These are phyloP conservation scores for Crotalus viridis DNA, from an alignment of 2,113 vertebrate species.

Conservation along the genomic window DNA sequence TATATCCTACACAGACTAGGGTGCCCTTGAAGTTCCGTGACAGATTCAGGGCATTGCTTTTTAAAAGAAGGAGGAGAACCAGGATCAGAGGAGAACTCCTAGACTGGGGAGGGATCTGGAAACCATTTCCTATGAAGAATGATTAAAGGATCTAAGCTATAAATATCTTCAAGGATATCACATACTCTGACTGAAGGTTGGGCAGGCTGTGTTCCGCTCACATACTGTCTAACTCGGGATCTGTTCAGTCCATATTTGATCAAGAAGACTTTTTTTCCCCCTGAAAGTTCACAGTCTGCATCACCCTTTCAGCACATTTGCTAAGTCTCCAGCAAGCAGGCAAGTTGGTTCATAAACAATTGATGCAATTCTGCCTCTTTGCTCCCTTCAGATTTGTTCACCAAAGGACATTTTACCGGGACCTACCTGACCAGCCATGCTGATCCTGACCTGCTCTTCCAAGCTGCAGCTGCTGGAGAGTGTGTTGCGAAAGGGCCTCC, in stretches of 20 bases:
- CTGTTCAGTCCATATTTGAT: neutral
- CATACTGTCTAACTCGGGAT: neutral
- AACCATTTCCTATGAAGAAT: neutral
- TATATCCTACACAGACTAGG: neutral
- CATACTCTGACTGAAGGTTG: neutral
- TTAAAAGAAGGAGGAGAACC: neutral
- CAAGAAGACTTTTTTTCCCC: neutral
- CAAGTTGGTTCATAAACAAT: neutral
- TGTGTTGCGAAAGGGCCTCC: neutral
- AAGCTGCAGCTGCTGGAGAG: neutral
- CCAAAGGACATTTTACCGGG: neutral
- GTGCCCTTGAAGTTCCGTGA: neutral
- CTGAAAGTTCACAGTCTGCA: neutral
- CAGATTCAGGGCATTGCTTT: neutral
- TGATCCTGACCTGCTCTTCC: constrained; percentile 2
- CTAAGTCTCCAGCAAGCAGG: neutral
- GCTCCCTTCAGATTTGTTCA: neutral
- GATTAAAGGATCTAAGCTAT: neutral
- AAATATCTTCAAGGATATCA: neutral
- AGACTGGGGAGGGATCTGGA: neutral
- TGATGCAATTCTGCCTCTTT: neutral
- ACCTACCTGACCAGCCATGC: neutral
- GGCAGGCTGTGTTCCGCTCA: neutral
- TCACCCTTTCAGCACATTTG: neutral
- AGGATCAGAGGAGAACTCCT: neutral